These are phyloP conservation scores for Proales similis DNA, from an alignment of 1,140 invertebrate genomes.

Conservation along the genomic window DNA sequence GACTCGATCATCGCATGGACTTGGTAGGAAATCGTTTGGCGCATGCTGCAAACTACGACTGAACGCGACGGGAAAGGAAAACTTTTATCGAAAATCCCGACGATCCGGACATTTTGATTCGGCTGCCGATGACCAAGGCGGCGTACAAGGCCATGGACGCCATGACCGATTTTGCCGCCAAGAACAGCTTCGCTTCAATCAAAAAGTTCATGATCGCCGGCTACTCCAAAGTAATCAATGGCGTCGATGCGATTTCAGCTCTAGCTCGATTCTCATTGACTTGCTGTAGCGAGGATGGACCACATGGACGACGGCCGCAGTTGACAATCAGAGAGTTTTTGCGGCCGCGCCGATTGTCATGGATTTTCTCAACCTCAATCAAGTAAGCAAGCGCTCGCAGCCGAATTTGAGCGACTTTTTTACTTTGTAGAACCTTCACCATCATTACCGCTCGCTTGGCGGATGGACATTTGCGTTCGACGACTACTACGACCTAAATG, in stretches of 20 bases:
- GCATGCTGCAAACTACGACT: conserved; percentile 45
- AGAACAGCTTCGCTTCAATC: conserved; percentile 37
- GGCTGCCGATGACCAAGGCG: conserved; percentile 40
- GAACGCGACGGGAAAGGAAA: background rate
- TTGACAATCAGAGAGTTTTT: conserved; percentile 45
- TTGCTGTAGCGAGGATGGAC: conserved; percentile 50
- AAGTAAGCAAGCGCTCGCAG: conserved; percentile 39
- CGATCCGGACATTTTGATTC: conserved; percentile 19
- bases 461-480: conserved; percentile 38
- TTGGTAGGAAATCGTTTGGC: conserved; percentile 43
- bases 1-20: conserved; percentile 45
- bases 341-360: conserved; percentile 47
- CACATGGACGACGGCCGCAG: conserved; percentile 46
- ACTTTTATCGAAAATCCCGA: conserved; percentile 7
- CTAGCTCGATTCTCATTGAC: conserved; percentile 33
- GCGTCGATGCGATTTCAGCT: too few relatives aligned
- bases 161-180: conserved; percentile 40
- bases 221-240: conserved; percentile 44
- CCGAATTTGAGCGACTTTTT: background rate
- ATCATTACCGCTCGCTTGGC: conserved; percentile 42
- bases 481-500: conserved; percentile 27
- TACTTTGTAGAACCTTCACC: conserved; percentile 44
- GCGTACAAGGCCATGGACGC: conserved; percentile 44
- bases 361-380: conserved; percentile 45
- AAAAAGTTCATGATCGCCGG: conserved; percentile 44